Conservation (phyloP, 2,888 invertebrate genomes). For the Leptopilina myrica region DNA sequence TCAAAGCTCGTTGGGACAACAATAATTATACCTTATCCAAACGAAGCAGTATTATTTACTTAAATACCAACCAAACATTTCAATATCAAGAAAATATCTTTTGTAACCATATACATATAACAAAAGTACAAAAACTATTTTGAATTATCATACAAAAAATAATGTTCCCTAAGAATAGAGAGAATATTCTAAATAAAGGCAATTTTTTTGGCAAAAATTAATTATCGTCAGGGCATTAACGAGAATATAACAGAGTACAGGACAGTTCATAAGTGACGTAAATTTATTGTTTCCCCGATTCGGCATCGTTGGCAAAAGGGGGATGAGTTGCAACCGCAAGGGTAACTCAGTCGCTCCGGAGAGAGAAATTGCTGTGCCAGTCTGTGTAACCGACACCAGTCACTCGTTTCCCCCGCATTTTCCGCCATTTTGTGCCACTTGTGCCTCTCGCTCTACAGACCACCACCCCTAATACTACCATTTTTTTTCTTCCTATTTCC, state of each 20-base stretch:
- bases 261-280: constrained; percentile 61
- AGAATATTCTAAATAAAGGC: not conserved
- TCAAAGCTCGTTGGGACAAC: too few relatives aligned
- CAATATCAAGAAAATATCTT: too few relatives aligned
- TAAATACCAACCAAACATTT: too few relatives aligned
- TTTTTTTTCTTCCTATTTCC: constrained; percentile 4
- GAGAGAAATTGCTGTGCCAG: constrained; percentile 68
- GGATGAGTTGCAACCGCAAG: constrained; percentile 63
- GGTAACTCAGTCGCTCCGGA: constrained; percentile 62
- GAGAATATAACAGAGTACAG: constrained; percentile 28
- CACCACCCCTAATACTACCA: constrained; percentile 21
- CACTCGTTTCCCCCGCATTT: constrained; percentile 65
- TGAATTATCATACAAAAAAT: too few relatives aligned
- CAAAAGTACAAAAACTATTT: too few relatives aligned
- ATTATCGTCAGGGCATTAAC: not conserved
- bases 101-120: too few relatives aligned
- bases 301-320: constrained; percentile 43
- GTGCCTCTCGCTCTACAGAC: constrained; percentile 51
- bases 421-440: constrained; percentile 67
- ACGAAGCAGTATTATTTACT: too few relatives aligned
- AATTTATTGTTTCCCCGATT: constrained; percentile 50
- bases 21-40: too few relatives aligned
- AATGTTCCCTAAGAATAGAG: too few relatives aligned
- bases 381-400: constrained; percentile 75
- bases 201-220: not conserved